Evolutionary conservation across 2,888 invertebrate genomes (phyloP), one percentile per base, ranked within the genome.

Genomic region (Acronicta aceris): DNA sequence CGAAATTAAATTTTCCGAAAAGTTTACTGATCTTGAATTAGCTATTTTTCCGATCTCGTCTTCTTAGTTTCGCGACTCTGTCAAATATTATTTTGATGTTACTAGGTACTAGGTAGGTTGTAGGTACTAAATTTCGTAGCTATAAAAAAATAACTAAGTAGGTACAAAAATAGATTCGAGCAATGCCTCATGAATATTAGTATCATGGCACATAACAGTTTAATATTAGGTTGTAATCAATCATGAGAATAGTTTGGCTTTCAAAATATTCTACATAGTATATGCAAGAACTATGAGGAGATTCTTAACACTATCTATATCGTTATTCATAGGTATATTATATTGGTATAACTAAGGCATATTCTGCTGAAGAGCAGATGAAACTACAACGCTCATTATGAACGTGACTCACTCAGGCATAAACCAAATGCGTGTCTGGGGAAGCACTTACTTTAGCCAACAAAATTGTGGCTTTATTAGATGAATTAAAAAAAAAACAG

Each of bases 1-100:
- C 52, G 4, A 78, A 69, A 75, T 78, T 78, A 63, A 66, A 78
- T 69, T 76, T 70, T 67, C 57, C 46, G 54, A 65, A 72, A 72
- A 70, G 48, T 75, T 75, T 61, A 21, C 40, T 46, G 45, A 63
- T 75, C 58, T 65, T 54, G 62, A 60, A 65, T 75, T 51, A 48
- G 21, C 21, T 21, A 21, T 21, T 21, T 21, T 21, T 21, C 4
- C 21, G 21, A 21, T 58, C 59, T 52, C 16, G 43, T 45, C 13
- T 1, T 36, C 21, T 40, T 36, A 51, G 13, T 41, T 21, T 52
- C 43, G 59, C 36, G 21, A 38, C 41, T 43, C 51, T 43, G 49
- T n/a, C 17, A 48, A 9, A 30, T 53, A 25, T 53, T 52, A 40
- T 47, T 67, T 61, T 50, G 42, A 16, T 40, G 38, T 7, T 43